A percentile compares a stretch with the other conserved stretches of the same genome.
These are phyloP conservation scores for Myopa tessellatipennis DNA, from an alignment of 2,888 invertebrate species.

Conservation along the genomic window DNA sequence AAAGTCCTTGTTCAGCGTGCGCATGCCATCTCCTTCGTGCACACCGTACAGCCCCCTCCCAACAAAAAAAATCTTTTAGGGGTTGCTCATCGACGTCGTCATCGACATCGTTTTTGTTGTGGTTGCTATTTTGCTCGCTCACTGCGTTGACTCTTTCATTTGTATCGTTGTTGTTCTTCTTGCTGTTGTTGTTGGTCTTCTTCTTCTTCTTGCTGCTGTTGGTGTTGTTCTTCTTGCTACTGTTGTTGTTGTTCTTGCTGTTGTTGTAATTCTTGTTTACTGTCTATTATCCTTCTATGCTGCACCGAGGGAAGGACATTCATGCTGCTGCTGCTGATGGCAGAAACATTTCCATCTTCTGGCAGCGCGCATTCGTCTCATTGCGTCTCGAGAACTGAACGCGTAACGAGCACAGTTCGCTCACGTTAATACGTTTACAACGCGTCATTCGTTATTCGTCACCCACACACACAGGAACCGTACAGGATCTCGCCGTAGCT, in stretches of 20 bases:
- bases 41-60: neutral
- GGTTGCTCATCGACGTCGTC: conserved; percentile 17
- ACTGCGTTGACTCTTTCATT: conserved; percentile 44
- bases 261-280: neutral
- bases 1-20: conserved; percentile 21
- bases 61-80: conserved; percentile 7
- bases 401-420: conserved; percentile 52
- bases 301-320: conserved; percentile 53
- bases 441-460: conserved; percentile 25
- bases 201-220: neutral
- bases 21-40: conserved; percentile 49
- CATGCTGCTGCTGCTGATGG: neutral
- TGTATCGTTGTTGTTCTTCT: conserved; percentile 36
- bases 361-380: conserved; percentile 57
- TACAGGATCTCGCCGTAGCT: neutral
- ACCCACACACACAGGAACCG: conserved; percentile 31
- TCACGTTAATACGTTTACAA: neutral
- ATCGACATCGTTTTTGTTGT: neutral
- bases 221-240: neutral
- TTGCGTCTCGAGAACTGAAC: conserved; percentile 63
- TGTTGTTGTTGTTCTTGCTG: conserved; percentile 11
- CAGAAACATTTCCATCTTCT: neutral
- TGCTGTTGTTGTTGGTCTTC: conserved; percentile 23
- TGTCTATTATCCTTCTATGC: conserved; percentile 2
- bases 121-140: conserved; percentile 52